phyloP scores from a whole-genome alignment of 2,888 invertebrate genomes.

The Stenolophus ochropezus region DNA sequence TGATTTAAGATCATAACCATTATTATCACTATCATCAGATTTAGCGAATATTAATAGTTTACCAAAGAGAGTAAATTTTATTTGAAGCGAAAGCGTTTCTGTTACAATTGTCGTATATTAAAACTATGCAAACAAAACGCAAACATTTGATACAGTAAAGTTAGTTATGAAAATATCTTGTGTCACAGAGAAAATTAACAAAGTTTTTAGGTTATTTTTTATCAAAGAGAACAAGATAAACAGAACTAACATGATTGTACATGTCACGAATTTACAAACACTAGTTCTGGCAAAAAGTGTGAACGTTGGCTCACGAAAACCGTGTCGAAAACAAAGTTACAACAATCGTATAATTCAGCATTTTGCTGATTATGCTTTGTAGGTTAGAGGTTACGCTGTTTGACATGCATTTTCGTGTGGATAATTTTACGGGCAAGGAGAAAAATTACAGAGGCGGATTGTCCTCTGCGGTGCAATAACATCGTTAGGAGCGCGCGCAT shows the following conservation, averaged over 20 bases:
- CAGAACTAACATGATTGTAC: background rate
- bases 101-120: too few relatives aligned
- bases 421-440: constrained; percentile 5
- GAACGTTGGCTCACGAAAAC: constrained; percentile 8
- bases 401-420: constrained; percentile 50
- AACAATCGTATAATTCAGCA: constrained; percentile 2
- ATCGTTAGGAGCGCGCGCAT: constrained; percentile 7
- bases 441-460: background rate
- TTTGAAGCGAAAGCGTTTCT: too few relatives aligned
- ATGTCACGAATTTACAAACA: background rate
- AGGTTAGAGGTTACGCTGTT: background rate
- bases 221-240: background rate
- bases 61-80: too few relatives aligned
- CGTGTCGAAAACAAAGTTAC: constrained; percentile 22
- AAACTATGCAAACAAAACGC: too few relatives aligned
- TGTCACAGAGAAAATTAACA: background rate
- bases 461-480: constrained; percentile 15
- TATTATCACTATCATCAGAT: too few relatives aligned
- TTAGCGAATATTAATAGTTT: too few relatives aligned
- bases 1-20: too few relatives aligned
- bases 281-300: background rate
- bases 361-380: constrained; percentile 33
- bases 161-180: background rate
- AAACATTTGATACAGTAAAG: too few relatives aligned
- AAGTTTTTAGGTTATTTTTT: background rate